Conservation (phyloP, 2,888 invertebrate genomes). For the Drosophila infuscata region DNA sequence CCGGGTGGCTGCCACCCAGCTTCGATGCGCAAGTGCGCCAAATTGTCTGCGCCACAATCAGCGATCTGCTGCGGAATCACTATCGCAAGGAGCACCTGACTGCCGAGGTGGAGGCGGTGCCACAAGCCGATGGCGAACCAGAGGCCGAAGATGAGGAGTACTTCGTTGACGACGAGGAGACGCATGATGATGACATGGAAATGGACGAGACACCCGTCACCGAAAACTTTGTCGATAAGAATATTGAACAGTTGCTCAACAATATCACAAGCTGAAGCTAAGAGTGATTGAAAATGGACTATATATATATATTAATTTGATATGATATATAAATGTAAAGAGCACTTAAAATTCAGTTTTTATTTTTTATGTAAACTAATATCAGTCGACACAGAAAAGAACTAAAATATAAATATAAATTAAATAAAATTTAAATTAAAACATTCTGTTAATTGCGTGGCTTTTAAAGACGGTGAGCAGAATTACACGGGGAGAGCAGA, state of each 20-base stretch:
- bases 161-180: conserved; percentile 61
- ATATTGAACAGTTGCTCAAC: conserved; percentile 63
- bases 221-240: conserved; percentile 55
- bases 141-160: conserved; percentile 61
- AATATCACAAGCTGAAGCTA: conserved; percentile 63
- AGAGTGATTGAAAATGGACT: neutral
- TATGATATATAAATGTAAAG: neutral
- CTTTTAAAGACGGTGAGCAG: too few relatives aligned
- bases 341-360: neutral
- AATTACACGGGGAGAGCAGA: too few relatives aligned
- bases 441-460: too few relatives aligned
- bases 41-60: conserved; percentile 89
- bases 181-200: conserved; percentile 70
- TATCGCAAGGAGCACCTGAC: conserved; percentile 81
- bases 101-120: conserved; percentile 79
- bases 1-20: conserved; percentile 92
- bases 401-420: neutral
- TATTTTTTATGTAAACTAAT: too few relatives aligned
- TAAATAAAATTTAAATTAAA: too few relatives aligned
- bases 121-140: conserved; percentile 62
- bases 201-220: conserved; percentile 51
- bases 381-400: neutral
- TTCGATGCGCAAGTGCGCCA: conserved; percentile 90
- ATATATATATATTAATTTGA: neutral
- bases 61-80: conserved; percentile 84